Evolutionary conservation across 1,140 invertebrate genomes (phyloP).

Genomic region (Drosophila chauvacae): DNA sequence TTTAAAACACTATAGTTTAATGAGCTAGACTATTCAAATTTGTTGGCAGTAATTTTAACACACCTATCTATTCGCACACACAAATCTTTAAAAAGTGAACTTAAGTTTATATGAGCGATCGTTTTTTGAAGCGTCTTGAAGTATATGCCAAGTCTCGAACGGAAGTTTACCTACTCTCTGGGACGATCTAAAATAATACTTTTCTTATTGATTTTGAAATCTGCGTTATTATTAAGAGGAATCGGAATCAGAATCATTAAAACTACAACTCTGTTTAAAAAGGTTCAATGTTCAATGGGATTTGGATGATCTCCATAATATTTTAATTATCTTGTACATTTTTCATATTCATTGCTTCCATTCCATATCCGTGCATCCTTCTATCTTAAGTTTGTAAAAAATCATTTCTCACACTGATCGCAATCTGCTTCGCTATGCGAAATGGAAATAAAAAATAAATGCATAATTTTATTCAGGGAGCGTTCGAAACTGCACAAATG

Average conservation of each 20-base stretch:
- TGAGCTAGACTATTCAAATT: too few relatives aligned
- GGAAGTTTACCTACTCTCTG: neutral
- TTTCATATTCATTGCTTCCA: neutral
- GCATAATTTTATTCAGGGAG: constrained; percentile 50
- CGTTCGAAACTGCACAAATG: constrained; percentile 54
- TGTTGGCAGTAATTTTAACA: too few relatives aligned
- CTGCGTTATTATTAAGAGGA: neutral
- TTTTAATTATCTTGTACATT: neutral
- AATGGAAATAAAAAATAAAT: constrained; percentile 22
- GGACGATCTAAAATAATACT: neutral
- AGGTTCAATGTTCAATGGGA: neutral
- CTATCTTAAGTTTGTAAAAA: neutral
- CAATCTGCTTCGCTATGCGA: constrained; percentile 37
- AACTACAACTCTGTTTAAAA: neutral
- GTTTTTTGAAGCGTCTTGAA: too few relatives aligned
- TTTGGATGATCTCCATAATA: neutral
- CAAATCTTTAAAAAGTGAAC: too few relatives aligned
- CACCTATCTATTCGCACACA: too few relatives aligned
- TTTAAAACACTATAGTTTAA: too few relatives aligned
- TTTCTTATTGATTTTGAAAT: neutral
- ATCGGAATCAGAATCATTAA: neutral
- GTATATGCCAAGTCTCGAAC: too few relatives aligned
- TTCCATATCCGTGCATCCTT: too few relatives aligned
- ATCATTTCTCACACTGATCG: constrained; percentile 72
- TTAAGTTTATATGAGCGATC: too few relatives aligned